Evolutionary conservation across 2,113 vertebrate genomes (phyloP).

Genomic region (Donacobius atricapilla): DNA sequence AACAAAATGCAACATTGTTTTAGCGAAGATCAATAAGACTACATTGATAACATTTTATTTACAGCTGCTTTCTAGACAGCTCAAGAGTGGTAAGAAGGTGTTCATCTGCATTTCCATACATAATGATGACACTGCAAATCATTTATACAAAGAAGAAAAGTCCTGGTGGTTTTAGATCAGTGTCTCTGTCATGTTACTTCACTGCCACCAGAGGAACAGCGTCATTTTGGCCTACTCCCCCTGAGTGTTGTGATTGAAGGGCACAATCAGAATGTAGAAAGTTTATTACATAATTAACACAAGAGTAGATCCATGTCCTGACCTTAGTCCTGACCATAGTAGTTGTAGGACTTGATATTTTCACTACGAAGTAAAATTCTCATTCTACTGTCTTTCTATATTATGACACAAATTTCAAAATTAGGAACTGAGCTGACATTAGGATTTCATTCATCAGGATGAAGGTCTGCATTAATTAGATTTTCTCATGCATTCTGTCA

Average conservation of each 20-base stretch:
- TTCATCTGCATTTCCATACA: accelerated
- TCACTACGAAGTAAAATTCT: neutral
- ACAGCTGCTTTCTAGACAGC: neutral
- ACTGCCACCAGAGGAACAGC: neutral
- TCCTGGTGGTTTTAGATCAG: neutral
- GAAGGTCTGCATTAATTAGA: neutral
- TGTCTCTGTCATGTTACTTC: neutral
- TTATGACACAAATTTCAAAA: neutral
- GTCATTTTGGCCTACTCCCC: neutral
- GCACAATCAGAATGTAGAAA: neutral
- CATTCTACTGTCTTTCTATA: neutral
- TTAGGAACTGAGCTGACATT: neutral
- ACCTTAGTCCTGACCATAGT: neutral
- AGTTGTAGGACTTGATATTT: neutral
- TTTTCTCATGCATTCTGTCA: neutral
- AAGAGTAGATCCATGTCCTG: neutral
- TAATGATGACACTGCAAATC: neutral
- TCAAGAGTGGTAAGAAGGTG: neutral
- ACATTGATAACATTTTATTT: neutral
- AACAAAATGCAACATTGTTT: neutral
- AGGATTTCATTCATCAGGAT: neutral
- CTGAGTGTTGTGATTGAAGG: neutral
- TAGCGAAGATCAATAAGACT: neutral
- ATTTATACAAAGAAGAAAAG: neutral
- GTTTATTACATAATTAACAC: neutral